Evolutionary conservation across 2,888 invertebrate species (phyloP), one percentile per base, ranked within the genome.

Genomic region (Ophion ellenae): DNA sequence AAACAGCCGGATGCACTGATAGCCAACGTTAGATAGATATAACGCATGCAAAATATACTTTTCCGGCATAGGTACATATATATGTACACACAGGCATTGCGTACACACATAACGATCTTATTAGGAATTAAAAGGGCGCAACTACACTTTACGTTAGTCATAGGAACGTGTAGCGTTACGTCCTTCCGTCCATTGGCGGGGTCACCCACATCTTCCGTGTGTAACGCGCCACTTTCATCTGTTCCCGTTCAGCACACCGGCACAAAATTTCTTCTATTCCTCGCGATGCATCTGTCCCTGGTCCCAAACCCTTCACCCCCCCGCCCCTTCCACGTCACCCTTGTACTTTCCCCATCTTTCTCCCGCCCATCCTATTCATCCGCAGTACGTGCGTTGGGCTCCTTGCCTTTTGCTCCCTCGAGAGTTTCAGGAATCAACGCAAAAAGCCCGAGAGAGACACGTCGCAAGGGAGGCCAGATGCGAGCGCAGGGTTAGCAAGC

Each of bases 261-360:
- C 57, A 71, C 69, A 80, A 85, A 85, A 85, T 80, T 85, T 85
- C 83, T 83, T 76, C 73, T 76, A 76, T 77, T 85, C 75, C 40
- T 17, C 77, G 7, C 40, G 59, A 57, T 66, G 76, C 80, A 76
- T 71, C 82, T n/a, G n/a, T 28, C 71, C 73, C 80, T 66, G 45
- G 10, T 24, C 57, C 66, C 61, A 47, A 57, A 32, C 24, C 59
- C 73, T 59, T 36, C 11, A 24, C 61, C 28, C 32, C 32, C 0
- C 40, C 40, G 40, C 40, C 9, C 40, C 40, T 7, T 57, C 17
- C 57, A 17, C n/a, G 10, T 11, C 7, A 17, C 78, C 45, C 32
- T 70, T 20, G 32, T 57, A 14, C 40, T 67, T 32, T 71, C 64
- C 64, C 66, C 24, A 53, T 66, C 47, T 24, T 32, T 20, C 57